Percentiles rank a stretch among this genome's conserved stretches.
phyloP scores from a whole-genome alignment of 92 coral and sea anemone species.

The Porites divaricata region DNA sequence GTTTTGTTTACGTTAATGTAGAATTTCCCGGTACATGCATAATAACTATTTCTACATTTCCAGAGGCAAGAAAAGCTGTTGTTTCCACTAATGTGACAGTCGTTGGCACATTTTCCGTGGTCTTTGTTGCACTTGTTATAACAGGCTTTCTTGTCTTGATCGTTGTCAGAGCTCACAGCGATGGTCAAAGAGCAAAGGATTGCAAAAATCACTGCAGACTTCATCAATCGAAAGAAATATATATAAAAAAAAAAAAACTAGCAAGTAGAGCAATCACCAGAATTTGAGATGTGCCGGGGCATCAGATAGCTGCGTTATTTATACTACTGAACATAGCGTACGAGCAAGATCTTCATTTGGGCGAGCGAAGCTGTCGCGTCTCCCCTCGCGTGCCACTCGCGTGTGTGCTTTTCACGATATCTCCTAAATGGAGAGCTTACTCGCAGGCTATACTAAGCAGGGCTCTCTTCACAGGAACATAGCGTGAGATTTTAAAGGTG shows the following conservation, averaged over 20 bases:
- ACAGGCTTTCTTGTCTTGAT: conserved; percentile 10
- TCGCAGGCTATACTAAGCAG: no score
- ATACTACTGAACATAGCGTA: no score
- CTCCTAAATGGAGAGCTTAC: no score
- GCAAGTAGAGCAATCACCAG: neutral
- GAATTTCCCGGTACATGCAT: conserved; percentile 22
- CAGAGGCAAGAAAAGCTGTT: conserved; percentile 33
- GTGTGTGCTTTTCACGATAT: no score
- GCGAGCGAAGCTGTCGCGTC: no score
- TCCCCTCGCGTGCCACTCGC: no score
- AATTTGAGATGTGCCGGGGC: no score
- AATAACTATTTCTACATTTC: conserved; percentile 31
- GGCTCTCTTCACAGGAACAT: no score
- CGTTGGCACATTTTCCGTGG: conserved; percentile 15
- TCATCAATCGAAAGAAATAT: neutral
- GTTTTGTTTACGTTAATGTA: neutral
- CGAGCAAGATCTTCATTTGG: no score
- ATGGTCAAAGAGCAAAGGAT: neutral
- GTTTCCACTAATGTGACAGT: neutral
- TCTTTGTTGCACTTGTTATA: conserved; percentile 25
- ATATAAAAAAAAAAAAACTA: neutral
- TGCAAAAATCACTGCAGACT: neutral
- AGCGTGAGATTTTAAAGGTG: no score
- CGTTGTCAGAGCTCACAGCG: neutral
- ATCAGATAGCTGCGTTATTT: no score